These are phyloP conservation scores for Lycaon pictus DNA, from an alignment of 2,113 vertebrate genomes.

Conservation along the genomic window DNA sequence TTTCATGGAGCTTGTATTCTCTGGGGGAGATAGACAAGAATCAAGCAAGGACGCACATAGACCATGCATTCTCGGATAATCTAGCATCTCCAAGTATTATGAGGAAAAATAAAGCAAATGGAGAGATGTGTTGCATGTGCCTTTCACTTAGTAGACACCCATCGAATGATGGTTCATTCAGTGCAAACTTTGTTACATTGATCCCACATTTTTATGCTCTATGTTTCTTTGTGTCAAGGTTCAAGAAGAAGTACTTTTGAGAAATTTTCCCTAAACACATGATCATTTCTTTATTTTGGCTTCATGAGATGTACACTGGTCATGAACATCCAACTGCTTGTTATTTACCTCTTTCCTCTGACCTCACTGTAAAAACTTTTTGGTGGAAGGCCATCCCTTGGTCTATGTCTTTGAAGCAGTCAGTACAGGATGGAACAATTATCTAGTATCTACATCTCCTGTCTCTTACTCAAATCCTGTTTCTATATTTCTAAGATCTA, in stretches of 20 bases:
- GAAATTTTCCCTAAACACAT: too few relatives aligned
- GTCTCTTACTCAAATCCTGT: neutral
- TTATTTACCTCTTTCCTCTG: neutral
- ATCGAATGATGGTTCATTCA: neutral
- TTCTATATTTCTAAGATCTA: neutral
- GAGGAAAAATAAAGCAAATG: neutral
- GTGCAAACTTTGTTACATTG: accelerated
- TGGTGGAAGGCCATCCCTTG: neutral
- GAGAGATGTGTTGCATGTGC: accelerated
- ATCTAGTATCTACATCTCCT: neutral
- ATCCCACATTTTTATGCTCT: neutral
- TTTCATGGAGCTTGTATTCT: neutral
- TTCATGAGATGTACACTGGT: neutral
- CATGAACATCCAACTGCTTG: neutral
- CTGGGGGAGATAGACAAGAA: neutral
- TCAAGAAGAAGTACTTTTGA: neutral
- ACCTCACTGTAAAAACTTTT: neutral
- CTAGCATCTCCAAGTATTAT: too few relatives aligned
- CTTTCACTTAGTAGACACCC: neutral
- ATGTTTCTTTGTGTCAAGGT: neutral
- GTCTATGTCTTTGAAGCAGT: neutral
- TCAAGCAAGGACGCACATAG: neutral
- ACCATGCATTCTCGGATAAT: accelerated
- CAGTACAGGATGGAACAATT: neutral
- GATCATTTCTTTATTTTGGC: too few relatives aligned